phyloP scores from a whole-genome alignment of 1,140 invertebrate genomes.

The Macrocentrus cingulum region DNA sequence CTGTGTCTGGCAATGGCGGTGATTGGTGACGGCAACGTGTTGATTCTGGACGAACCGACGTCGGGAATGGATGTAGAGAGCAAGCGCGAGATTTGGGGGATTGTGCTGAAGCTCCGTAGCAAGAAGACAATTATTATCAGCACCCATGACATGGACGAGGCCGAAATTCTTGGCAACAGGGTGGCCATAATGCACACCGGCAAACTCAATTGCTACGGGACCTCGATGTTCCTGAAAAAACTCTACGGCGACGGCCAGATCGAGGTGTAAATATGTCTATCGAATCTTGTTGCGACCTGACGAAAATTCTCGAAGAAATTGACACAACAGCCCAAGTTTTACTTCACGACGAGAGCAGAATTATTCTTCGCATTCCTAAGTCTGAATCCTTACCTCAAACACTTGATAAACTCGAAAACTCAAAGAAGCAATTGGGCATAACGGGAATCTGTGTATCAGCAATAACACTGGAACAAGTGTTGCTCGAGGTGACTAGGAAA shows the following conservation, averaged over 20 bases:
- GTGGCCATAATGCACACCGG: too few species aligned
- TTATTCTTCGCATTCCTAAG: constrained; percentile 57
- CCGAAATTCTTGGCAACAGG: too few species aligned
- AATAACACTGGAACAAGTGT: constrained; percentile 86
- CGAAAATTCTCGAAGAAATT: constrained; percentile 41
- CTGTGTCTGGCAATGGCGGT: too few species aligned
- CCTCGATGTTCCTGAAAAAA: constrained; percentile 84
- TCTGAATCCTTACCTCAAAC: constrained; percentile 61
- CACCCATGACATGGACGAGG: too few species aligned
- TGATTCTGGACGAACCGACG: constrained; percentile 93
- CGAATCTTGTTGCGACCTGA: constrained; percentile 43
- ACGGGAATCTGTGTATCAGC: constrained; percentile 76
- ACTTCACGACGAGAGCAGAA: constrained; percentile 43
- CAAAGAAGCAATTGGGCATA: constrained; percentile 66
- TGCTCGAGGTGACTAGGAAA: constrained; percentile 63
- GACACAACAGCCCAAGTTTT: constrained; percentile 40
- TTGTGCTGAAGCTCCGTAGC: constrained; percentile 64
- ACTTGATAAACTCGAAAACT: constrained; percentile 67
- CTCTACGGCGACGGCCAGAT: constrained; percentile 70
- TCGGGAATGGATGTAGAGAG: constrained; percentile 95
- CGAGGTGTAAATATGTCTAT: constrained; percentile 52
- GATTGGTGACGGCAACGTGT: constrained; percentile 54
- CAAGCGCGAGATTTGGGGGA: constrained; percentile 85
- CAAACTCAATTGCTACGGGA: too few species aligned
- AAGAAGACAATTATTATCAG: constrained; percentile 86